Conservation (phyloP, 2,113 vertebrate genomes). For the Clinocottus analis region DNA sequence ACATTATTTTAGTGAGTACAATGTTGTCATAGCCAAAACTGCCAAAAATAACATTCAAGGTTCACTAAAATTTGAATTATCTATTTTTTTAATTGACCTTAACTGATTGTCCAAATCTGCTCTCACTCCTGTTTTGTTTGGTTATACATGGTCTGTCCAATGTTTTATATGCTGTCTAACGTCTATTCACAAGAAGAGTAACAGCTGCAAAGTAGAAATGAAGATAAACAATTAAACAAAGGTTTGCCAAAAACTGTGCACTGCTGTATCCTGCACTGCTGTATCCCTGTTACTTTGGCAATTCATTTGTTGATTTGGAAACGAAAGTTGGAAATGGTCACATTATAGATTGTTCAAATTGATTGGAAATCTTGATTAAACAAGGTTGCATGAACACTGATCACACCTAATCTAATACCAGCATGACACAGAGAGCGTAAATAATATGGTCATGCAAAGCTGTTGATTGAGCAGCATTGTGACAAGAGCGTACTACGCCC, state of each 20-base stretch:
- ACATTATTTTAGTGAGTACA: neutral
- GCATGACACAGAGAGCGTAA: conserved; percentile 49
- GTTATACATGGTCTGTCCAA: neutral
- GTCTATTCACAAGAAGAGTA: neutral
- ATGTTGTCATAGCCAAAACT: neutral
- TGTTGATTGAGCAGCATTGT: conserved; percentile 43
- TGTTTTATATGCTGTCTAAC: neutral
- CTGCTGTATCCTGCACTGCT: neutral
- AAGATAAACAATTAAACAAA: conserved; percentile 12
- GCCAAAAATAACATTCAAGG: neutral
- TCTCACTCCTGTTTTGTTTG: neutral
- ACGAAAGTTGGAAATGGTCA: neutral
- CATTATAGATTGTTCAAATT: conserved; percentile 29
- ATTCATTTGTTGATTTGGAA: neutral
- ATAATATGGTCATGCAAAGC: conserved; percentile 63
- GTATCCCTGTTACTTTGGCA: neutral
- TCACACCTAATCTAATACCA: conserved; percentile 57
- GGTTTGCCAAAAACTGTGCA: neutral
- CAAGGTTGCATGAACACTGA: conserved; percentile 41
- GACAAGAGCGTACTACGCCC: conserved; percentile 35
- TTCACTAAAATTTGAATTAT: neutral
- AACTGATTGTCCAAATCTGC: neutral
- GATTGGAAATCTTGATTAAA: conserved; percentile 19
- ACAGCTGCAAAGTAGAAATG: neutral
- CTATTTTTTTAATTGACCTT: neutral